phyloP scores from a whole-genome alignment of 1,140 invertebrate genomes.

The Sitodiplosis mosellana region DNA sequence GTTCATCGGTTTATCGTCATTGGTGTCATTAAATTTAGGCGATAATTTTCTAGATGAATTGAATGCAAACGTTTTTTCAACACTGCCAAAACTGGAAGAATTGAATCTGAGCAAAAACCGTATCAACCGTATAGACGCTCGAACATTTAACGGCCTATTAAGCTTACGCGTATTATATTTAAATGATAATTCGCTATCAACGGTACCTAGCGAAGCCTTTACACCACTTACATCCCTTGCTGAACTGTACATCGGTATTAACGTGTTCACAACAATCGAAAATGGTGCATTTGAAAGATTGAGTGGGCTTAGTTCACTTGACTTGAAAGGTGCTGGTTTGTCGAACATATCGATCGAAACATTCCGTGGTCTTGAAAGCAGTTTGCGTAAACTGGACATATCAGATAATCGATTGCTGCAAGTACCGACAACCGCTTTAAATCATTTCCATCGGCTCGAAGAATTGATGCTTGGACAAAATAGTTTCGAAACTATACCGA shows the following conservation, averaged over 20 bases:
- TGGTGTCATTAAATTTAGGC: slow-evolving; percentile 54
- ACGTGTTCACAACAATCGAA: slow-evolving; percentile 46
- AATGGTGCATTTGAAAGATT: slow-evolving; percentile 59
- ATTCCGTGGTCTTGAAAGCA: slow-evolving; percentile 49
- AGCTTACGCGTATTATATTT: slow-evolving; percentile 53
- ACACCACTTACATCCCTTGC: slow-evolving; percentile 47
- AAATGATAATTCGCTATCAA: slow-evolving; percentile 57
- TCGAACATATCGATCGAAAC: slow-evolving; percentile 48
- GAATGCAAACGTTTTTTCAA: slow-evolving; percentile 47
- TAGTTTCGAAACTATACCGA: slow-evolving; percentile 40
- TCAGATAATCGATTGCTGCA: slow-evolving; percentile 51
- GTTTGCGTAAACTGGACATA: slow-evolving; percentile 42
- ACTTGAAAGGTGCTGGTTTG: slow-evolving; percentile 54
- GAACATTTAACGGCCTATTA: slow-evolving; percentile 54
- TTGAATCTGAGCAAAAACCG: slow-evolving; percentile 66
- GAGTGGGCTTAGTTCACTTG: slow-evolving; percentile 46
- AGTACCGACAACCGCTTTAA: slow-evolving; percentile 51
- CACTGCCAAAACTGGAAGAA: slow-evolving; percentile 51
- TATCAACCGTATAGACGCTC: slow-evolving; percentile 52
- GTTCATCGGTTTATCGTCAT: slow-evolving; percentile 51
- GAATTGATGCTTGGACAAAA: slow-evolving; percentile 63
- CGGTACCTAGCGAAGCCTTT: slow-evolving; percentile 48
- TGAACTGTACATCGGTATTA: slow-evolving; percentile 59
- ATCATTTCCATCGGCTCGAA: slow-evolving; percentile 44
- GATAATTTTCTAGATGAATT: slow-evolving; percentile 61